phyloP scores from a whole-genome alignment of 2,797 vertebrate species.

The Hyperoplus lanceolatus region DNA sequence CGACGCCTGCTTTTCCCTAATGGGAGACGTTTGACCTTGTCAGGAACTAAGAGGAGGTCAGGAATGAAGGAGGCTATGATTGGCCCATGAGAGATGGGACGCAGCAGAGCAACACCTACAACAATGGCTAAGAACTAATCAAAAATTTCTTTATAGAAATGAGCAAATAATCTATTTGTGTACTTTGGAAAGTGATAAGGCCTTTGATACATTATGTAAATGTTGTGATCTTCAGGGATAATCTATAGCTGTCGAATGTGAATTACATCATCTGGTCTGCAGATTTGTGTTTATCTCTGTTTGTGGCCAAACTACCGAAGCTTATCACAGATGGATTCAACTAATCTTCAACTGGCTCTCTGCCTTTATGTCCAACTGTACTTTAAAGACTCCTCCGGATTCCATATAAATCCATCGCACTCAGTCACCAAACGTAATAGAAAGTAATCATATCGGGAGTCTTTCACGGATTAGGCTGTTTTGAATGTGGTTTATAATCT shows the following conservation, averaged over 20 bases:
- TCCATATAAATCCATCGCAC: slow-evolving; percentile 77
- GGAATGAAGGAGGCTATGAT: slow-evolving; percentile 70
- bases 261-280: slow-evolving; percentile 73
- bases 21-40: slow-evolving; percentile 86
- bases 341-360: slow-evolving; percentile 81
- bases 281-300: slow-evolving; percentile 77
- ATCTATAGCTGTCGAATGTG: slow-evolving; percentile 66
- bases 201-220: slow-evolving; percentile 61
- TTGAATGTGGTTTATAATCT: slow-evolving; percentile 85
- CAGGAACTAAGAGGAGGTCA: slow-evolving; percentile 79
- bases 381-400: slow-evolving; percentile 81
- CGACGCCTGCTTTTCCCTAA: slow-evolving; percentile 77
- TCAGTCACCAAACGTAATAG: slow-evolving; percentile 80
- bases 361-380: slow-evolving; percentile 77
- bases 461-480: slow-evolving; percentile 83
- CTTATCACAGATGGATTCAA: slow-evolving; percentile 78
- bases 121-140: slow-evolving; percentile 36
- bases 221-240: slow-evolving; percentile 62
- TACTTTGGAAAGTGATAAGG: slow-evolving; percentile 26
- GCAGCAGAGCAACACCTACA: slow-evolving; percentile 43
- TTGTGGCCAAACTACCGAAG: slow-evolving; percentile 76
- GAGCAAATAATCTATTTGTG: slow-evolving; percentile 30
- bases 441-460: slow-evolving; percentile 85
- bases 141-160: slow-evolving; percentile 2
- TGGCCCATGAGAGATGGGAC: slow-evolving; percentile 57